These are phyloP conservation scores for Emydoidea blandingii DNA, from an alignment of 2,797 vertebrate species.

Conservation along the genomic window DNA sequence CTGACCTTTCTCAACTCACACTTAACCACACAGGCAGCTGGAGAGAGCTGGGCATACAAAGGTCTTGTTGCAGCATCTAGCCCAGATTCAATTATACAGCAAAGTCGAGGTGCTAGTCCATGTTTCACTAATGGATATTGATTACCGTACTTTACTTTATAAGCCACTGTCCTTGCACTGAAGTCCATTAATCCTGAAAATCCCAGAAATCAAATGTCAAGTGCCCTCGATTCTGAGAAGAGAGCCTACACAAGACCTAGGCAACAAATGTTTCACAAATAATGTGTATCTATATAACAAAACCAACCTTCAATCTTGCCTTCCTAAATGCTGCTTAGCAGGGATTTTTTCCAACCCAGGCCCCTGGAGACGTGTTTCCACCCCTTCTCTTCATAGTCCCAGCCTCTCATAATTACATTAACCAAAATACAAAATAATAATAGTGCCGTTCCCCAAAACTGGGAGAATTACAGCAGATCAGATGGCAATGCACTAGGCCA, in stretches of 20 bases:
- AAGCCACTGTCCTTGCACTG: conserved; percentile 40
- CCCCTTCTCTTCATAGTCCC: not conserved
- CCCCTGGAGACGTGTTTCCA: not conserved
- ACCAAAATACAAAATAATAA: not conserved
- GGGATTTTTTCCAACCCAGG: not conserved
- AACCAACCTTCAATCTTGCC: not conserved
- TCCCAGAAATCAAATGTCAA: not conserved
- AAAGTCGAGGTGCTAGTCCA: not conserved
- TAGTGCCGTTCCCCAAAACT: not conserved
- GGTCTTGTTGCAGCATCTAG: not conserved
- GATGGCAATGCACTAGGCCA: not conserved
- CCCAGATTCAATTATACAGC: conserved; percentile 15
- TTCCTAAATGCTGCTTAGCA: not conserved
- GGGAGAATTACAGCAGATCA: accelerated
- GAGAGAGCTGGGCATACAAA: accelerated
- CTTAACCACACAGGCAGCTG: not conserved
- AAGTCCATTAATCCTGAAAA: conserved; percentile 37
- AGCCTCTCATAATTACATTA: not conserved
- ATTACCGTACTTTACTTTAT: conserved; percentile 15
- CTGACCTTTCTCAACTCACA: not conserved
- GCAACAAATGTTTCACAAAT: not conserved
- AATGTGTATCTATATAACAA: not conserved
- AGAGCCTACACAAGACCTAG: not conserved
- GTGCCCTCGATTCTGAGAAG: not conserved
- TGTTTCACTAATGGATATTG: conserved; percentile 32